Base-by-base conservation (phyloP, 2,888 invertebrate genomes). In the Eugnorisma glareosa region DNA sequence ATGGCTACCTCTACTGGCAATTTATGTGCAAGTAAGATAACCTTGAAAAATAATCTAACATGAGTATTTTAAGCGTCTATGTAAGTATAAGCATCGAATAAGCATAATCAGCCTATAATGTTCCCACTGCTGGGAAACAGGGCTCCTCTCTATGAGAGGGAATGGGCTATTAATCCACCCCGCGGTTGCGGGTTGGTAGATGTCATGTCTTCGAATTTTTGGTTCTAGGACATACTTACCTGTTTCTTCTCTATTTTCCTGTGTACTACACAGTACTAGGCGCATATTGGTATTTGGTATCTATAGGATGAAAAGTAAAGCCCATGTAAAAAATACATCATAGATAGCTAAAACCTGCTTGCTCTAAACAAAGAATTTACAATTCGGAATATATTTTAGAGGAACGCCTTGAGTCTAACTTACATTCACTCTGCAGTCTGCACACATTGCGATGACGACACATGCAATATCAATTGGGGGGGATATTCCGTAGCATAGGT, bases 1-100 rank as follows among this genome's bases (percentile, higher is more conserved):
- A 93, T 95, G 18, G 96, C 97, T n/a, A 92, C 95, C 31, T 94
- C 96, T 18, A 95, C 97, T 7, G 92, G 92, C 54, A 97, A 97
- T 84, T 94, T 96, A 86, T 98, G 98, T 91, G 96, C 97, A 92
- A 97, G 98, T 98, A 96, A 94, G 96, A 51, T 48, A 40, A 64
- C 37, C 40, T 40, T 64, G 37, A 40, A n/a, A 15, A n/a, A n/a
- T 37, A n/a, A 59, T 51, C n/a, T 57, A 13, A n/a, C 2, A 24
- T 48, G 6, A 48, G 24, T 51, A n/a, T 1, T 54, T n/a, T 13
- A 54, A 8, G n/a, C 54, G 28, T 59, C 57, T 59, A 8, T 31
- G 28, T 59, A 31, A 28, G 2, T 18, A 18, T 31, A 31, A 15
- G 8, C 8, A 59, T 3, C 18, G 15, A 18, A 18, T 59, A 59